Percentiles rank a stretch among this genome's conserved stretches.
Conservation (phyloP, 2,113 vertebrate species). For the Pristiophorus japonicus region DNA sequence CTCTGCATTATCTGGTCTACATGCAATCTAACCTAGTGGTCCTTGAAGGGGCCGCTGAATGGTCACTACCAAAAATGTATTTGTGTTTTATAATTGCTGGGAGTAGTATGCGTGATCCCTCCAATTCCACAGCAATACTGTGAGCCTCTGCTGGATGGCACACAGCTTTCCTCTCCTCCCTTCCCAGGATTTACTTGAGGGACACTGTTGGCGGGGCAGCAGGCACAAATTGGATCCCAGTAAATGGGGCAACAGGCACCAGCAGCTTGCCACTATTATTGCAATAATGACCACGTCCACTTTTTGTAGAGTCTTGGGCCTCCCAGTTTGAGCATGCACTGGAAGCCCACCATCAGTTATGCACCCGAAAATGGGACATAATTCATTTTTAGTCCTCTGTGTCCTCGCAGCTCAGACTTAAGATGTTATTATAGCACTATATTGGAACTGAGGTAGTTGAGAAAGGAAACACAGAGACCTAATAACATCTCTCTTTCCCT, state of each 20-base stretch:
- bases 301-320: neutral
- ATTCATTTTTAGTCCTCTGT: neutral
- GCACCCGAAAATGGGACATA: neutral
- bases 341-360: neutral
- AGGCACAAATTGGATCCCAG: neutral
- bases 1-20: neutral
- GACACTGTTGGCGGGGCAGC: neutral
- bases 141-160: neutral
- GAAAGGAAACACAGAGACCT: neutral
- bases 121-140: neutral
- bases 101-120: neutral
- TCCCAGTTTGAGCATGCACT: neutral
- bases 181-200: neutral
- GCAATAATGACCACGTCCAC: neutral
- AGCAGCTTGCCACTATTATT: neutral
- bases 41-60: neutral
- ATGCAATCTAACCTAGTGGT: neutral
- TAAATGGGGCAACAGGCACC: neutral
- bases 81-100: neutral
- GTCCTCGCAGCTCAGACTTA: neutral
- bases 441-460: neutral
- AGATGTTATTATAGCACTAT: neutral
- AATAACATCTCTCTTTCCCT: neutral
- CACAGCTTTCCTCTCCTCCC: neutral
- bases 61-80: neutral